Percentiles rank a stretch among this genome's conserved stretches.
phyloP scores from a whole-genome alignment of 2,888 invertebrate species.

The Campoletis raptor region DNA sequence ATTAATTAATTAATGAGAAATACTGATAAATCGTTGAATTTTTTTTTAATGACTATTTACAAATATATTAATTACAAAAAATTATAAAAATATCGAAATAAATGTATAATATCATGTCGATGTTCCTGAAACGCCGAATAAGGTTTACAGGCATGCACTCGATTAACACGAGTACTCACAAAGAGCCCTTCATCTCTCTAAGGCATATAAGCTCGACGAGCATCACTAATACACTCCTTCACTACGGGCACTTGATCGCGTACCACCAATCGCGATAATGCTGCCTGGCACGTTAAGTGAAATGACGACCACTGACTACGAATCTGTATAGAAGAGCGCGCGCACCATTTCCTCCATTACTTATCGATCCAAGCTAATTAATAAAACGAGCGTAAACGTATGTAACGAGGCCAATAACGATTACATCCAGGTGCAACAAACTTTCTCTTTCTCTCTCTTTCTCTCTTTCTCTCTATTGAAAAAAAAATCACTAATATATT shows the following conservation, averaged over 20 bases:
- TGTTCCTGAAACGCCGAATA: slow-evolving; percentile 12
- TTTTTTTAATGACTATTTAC: not conserved
- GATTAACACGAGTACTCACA: slow-evolving; percentile 10
- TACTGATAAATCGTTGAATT: no score
- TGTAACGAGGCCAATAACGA: slow-evolving; percentile 28
- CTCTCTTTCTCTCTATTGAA: not conserved
- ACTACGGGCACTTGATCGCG: slow-evolving; percentile 54
- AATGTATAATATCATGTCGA: not conserved
- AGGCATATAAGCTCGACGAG: slow-evolving; percentile 37
- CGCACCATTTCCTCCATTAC: slow-evolving; percentile 47
- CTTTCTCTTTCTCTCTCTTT: not conserved
- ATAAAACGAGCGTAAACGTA: slow-evolving; percentile 51
- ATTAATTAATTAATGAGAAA: not conserved
- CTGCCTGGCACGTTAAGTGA: slow-evolving; percentile 41
- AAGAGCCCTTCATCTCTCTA: slow-evolving; percentile 32
- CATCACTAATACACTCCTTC: slow-evolving; percentile 52
- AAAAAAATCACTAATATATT: not conserved
- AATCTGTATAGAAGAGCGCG: slow-evolving; percentile 21
- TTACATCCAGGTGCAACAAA: slow-evolving; percentile 3
- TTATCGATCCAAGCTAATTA: slow-evolving; percentile 64
- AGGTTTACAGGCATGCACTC: slow-evolving; percentile 14
- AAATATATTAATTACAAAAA: no score
- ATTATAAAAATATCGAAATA: not conserved
- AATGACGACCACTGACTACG: slow-evolving; percentile 34
- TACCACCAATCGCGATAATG: slow-evolving; percentile 58